Percentiles rank a stretch among this genome's conserved stretches.
Evolutionary conservation across 1,140 invertebrate species (phyloP).

Genomic region (Mycetomoellerius zeteki): DNA sequence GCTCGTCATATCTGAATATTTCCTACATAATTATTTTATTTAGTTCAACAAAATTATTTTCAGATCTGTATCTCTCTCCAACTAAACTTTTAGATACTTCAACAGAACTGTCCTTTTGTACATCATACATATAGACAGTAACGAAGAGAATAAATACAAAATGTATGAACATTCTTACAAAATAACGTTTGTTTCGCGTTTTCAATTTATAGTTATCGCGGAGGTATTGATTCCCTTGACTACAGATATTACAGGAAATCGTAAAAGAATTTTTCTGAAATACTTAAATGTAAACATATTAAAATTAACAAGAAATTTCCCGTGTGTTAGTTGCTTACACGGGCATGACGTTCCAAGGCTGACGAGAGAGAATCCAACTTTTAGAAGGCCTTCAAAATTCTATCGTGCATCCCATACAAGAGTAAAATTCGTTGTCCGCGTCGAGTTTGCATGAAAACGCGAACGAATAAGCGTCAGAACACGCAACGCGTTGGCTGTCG

Average conservation of each 20-base stretch:
- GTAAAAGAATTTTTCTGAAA: background rate
- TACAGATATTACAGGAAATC: background rate
- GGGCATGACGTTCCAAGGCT: background rate
- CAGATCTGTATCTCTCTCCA: too few relatives aligned
- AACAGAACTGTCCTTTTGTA: too few relatives aligned
- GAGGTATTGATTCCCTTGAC: background rate
- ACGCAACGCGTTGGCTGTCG: constrained; percentile 11
- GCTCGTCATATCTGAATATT: too few relatives aligned
- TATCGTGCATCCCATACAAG: constrained; percentile 18
- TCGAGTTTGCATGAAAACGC: constrained; percentile 37
- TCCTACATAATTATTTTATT: too few relatives aligned
- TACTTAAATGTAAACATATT: background rate
- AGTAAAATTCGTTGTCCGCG: constrained; percentile 28
- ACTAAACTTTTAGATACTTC: too few relatives aligned
- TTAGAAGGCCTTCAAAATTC: constrained; percentile 41
- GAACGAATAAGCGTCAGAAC: constrained; percentile 37
- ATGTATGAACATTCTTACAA: background rate
- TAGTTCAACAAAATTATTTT: too few relatives aligned
- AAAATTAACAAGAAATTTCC: background rate
- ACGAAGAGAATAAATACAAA: background rate
- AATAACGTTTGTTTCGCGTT: background rate
- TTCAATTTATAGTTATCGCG: background rate
- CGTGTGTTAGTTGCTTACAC: background rate
- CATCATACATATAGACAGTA: background rate
- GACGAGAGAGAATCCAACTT: constrained; percentile 18